Percentiles rank a stretch among this genome's conserved stretches.
Evolutionary conservation across 2,113 vertebrate genomes (phyloP).

Genomic region (Anser brachyrhynchus): DNA sequence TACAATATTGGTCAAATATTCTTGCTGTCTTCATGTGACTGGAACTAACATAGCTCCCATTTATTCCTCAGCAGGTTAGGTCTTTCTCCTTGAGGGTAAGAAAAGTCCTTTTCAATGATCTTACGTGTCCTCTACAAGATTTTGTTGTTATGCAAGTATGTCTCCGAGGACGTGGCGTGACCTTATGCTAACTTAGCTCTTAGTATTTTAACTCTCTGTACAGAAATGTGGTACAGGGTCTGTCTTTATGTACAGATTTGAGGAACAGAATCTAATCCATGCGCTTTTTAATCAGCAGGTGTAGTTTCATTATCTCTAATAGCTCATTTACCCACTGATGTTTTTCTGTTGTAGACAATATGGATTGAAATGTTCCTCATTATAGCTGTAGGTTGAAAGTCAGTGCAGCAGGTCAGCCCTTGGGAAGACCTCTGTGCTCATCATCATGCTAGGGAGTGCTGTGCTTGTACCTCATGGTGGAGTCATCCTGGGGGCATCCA

Average conservation of each 20-base stretch:
- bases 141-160: background rate
- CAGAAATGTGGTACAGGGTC: background rate
- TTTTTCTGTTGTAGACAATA: background rate
- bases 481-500: background rate
- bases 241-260: background rate
- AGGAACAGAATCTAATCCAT: background rate
- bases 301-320: background rate
- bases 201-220: background rate
- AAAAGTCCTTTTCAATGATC: background rate
- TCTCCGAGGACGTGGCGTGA: background rate
- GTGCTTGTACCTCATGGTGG: background rate
- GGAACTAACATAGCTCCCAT: background rate
- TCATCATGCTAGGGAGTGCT: rapidly evolving
- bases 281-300: background rate
- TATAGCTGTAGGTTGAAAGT: background rate
- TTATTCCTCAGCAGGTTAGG: background rate
- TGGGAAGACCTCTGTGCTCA: background rate
- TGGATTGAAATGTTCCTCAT: background rate
- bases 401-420: background rate
- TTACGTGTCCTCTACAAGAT: background rate
- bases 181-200: background rate
- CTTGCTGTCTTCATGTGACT: background rate
- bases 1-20: background rate
- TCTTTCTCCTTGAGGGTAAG: background rate
- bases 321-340: background rate